phyloP scores from a whole-genome alignment of 2,797 vertebrate genomes.

The Alfaro cultratus region DNA sequence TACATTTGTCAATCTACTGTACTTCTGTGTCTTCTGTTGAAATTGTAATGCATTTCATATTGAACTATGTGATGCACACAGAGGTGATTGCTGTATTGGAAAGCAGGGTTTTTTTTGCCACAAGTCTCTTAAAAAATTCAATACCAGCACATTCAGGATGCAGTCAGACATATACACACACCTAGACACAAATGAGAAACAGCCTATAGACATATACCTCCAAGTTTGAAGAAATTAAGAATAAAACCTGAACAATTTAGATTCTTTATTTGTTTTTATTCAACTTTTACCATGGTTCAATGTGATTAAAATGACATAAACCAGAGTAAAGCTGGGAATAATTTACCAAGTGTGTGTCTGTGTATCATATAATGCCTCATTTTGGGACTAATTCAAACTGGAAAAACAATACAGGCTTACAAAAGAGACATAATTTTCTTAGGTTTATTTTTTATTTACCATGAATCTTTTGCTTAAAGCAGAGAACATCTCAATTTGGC shows the following conservation, averaged over 20 bases:
- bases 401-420: conserved; percentile 74
- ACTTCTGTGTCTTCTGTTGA: conserved; percentile 35
- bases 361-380: conserved; percentile 72
- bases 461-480: conserved; percentile 51
- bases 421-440: conserved; percentile 70
- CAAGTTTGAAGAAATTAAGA: conserved; percentile 52
- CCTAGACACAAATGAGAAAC: not conserved
- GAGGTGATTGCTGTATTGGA: conserved; percentile 20
- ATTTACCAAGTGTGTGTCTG: conserved; percentile 62
- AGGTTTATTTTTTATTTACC: conserved; percentile 68
- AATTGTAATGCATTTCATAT: conserved; percentile 23
- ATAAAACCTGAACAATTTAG: conserved; percentile 60
- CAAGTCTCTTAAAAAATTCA: conserved; percentile 25
- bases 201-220: conserved; percentile 35
- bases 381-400: conserved; percentile 79
- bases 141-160: conserved; percentile 15
- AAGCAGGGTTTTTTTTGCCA: conserved; percentile 12
- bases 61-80: conserved; percentile 37
- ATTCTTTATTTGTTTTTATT: conserved; percentile 56
- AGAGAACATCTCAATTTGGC: conserved; percentile 67
- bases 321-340: conserved; percentile 57
- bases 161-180: not conserved
- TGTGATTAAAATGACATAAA: conserved; percentile 71
- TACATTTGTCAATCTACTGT: conserved; percentile 25
- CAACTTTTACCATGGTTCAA: conserved; percentile 62